Evolutionary conservation across 2,888 invertebrate species (phyloP).

Genomic region (Spodoptera exigua): DNA sequence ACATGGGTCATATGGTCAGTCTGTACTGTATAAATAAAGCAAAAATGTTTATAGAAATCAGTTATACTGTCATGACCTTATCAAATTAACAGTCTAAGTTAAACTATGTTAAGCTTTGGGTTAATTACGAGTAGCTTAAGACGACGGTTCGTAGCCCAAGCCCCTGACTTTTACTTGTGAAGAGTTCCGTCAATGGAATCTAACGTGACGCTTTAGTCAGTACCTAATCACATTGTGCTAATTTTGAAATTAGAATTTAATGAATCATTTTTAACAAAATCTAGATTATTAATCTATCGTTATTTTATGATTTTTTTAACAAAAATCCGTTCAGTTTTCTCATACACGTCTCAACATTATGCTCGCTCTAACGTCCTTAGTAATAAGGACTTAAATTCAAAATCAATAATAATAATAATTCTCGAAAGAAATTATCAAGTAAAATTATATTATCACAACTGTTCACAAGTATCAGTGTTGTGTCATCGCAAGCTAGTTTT

Average conservation of each 20-base stretch:
- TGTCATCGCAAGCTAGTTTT: conserved; percentile 51
- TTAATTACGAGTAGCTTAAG: conserved; percentile 70
- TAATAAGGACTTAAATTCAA: not conserved
- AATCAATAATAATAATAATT: conserved; percentile 17
- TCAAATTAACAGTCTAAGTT: conserved; percentile 63
- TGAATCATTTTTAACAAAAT: too few species aligned
- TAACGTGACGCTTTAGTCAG: too few species aligned
- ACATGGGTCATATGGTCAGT: too few species aligned
- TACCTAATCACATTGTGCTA: too few species aligned
- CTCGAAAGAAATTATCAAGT: conserved; percentile 6
- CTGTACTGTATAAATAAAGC: conserved; percentile 49
- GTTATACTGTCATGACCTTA: conserved; percentile 70
- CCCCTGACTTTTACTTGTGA: conserved; percentile 65
- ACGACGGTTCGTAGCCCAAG: conserved; percentile 70
- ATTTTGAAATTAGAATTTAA: too few species aligned
- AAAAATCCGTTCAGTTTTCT: not conserved
- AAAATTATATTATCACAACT: conserved; percentile 22
- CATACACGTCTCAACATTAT: too few species aligned
- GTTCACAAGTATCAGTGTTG: conserved; percentile 64
- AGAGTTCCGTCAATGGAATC: conserved; percentile 36
- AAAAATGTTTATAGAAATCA: conserved; percentile 51
- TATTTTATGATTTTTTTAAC: not conserved
- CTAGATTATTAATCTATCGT: too few species aligned
- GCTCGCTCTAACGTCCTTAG: not conserved
- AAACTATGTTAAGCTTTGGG: conserved; percentile 73